Conservation (phyloP, 1,140 invertebrate species). For the Procambarus virginalis region DNA sequence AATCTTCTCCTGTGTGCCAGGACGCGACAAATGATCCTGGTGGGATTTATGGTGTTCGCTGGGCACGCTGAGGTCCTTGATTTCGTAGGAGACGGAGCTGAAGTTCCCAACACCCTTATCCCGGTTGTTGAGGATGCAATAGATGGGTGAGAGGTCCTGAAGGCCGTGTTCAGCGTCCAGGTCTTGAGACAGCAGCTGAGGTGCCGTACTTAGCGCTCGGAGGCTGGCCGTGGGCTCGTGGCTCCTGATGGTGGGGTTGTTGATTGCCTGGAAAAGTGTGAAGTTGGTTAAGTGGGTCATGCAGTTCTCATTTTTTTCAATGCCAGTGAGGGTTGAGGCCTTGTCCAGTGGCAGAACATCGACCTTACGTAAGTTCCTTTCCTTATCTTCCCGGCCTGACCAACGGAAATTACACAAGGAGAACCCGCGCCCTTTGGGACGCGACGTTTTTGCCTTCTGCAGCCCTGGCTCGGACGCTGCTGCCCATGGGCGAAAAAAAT, state of each 20-base stretch:
- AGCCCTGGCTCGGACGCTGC: neutral
- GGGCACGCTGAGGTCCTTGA: neutral
- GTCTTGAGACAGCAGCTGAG: neutral
- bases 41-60: neutral
- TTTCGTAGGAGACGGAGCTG: constrained; percentile 41
- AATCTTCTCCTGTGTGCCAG: neutral
- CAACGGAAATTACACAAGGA: constrained; percentile 1
- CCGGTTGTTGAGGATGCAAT: constrained; percentile 3
- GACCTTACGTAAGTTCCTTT: neutral
- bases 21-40: neutral
- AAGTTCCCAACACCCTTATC: constrained; percentile 34
- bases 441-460: neutral
- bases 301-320: neutral
- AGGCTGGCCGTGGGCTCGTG: neutral
- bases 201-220: neutral
- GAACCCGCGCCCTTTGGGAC: neutral
- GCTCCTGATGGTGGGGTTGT: neutral
- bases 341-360: neutral
- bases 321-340: neutral
- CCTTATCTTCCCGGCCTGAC: neutral
- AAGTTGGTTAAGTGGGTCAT: neutral
- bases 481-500: neutral
- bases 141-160: constrained; percentile 9
- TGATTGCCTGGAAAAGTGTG: neutral
- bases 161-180: neutral